Evolutionary conservation across 1,140 invertebrate species (phyloP), one percentile per base, ranked within the genome.

Genomic region (Lepidurus packardi): DNA sequence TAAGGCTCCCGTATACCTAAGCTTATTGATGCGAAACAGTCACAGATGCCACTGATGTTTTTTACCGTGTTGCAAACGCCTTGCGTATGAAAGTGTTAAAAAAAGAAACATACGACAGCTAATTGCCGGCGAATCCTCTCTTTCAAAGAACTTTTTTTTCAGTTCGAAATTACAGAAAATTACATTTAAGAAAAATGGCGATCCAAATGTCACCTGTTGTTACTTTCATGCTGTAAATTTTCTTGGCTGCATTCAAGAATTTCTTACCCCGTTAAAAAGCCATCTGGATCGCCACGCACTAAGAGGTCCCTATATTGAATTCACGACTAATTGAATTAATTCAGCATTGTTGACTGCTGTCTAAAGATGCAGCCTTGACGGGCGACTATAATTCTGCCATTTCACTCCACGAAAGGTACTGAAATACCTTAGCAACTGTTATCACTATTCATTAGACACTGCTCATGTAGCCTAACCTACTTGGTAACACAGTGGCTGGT

Each of bases 211-310:
- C 78, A 43, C 34, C 75, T 13, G 74, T 42, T 1, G 73, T 24
- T 3, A 79, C 41, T n/a, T 65, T 75, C 25, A 79, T 73, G 43
- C 77, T 77, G 24, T 76, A 77, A 43, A 79, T 34, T 11, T 79
- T 75, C 25, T 79, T 73, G 24, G 53, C 75, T n/a, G 43, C 1
- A 16, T 79, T 74, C 6, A 41, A 73, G 45, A 73, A 78, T 7
- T 41, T 21, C 41, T 75, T 75, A 9, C 34, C 44, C 44, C 53
- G 77, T 73, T 7, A 79, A n/a, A 43, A 79, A 79, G 11, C 65
- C 74, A 16, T 75, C 78, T 5, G 78, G 78, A 8, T 79, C 42
- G 6, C 78, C 75, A 7, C 74, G 78, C 34, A 77, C 74, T 34
- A 79, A 34, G 13, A 75, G 53, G 25, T 77, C 43, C 5, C 7